Evolutionary conservation across 2,797 vertebrate genomes (phyloP).

Genomic region (Anas georgica): DNA sequence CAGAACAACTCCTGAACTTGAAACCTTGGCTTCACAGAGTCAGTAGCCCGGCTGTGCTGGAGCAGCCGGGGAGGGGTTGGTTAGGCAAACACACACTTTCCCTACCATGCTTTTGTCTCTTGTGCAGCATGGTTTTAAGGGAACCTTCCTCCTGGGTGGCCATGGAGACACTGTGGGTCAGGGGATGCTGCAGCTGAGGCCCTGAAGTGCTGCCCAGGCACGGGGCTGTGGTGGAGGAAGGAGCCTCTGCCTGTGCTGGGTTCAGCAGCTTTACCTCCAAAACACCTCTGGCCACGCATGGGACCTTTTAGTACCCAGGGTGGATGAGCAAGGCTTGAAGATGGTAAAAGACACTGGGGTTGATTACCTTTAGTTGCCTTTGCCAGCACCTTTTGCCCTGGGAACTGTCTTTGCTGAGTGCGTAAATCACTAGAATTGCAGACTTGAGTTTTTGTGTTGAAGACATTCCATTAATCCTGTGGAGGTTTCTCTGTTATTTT

Average conservation of each 20-base stretch:
- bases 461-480: not conserved
- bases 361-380: not conserved
- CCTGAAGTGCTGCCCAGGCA: not conserved
- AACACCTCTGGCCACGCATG: not conserved
- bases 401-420: not conserved
- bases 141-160: not conserved
- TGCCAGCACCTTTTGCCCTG: not conserved
- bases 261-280: not conserved
- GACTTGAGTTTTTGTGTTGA: not conserved
- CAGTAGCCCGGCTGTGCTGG: rapidly evolving
- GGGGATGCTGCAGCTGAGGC: not conserved
- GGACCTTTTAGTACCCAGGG: not conserved
- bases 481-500: not conserved
- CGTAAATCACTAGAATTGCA: not conserved
- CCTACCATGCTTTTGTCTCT: not conserved
- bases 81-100: not conserved
- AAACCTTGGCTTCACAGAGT: not conserved
- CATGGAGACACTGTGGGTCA: not conserved
- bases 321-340: not conserved
- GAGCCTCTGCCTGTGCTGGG: not conserved
- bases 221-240: not conserved
- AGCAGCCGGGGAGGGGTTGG: not conserved
- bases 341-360: not conserved
- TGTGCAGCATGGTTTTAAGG: not conserved
- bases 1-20: slow-evolving; percentile 62